Percentiles rank a stretch among this genome's conserved stretches.
Conservation (phyloP, 2,113 vertebrate species). For the Chloropsis hardwickii region DNA sequence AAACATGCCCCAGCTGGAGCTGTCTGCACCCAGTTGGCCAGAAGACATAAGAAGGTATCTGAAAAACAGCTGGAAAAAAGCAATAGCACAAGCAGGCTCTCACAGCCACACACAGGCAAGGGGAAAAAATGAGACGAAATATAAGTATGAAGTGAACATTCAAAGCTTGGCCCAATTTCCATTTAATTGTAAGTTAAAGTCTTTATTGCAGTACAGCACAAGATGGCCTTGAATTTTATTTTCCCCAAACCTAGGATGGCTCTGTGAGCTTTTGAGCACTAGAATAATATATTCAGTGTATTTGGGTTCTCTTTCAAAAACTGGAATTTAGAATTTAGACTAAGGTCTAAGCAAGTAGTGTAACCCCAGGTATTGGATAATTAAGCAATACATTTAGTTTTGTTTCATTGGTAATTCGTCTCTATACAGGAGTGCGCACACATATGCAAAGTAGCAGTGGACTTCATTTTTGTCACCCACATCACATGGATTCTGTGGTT, state of each 20-base stretch:
- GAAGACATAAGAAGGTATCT: background rate
- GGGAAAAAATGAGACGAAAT: background rate
- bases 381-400: background rate
- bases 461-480: background rate
- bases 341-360: background rate
- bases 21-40: background rate
- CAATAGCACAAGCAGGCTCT: background rate
- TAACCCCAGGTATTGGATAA: background rate
- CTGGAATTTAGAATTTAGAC: background rate
- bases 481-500: background rate
- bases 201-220: background rate
- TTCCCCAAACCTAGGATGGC: background rate
- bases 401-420: background rate
- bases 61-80: background rate
- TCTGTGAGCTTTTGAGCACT: background rate
- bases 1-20: background rate
- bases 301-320: background rate
- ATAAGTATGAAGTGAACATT: background rate
- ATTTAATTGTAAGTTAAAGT: background rate
- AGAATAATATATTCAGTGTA: background rate
- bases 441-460: background rate
- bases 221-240: background rate
- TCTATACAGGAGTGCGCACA: background rate
- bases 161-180: background rate
- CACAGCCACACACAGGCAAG: background rate